These are phyloP conservation scores for Carapus acus DNA, from an alignment of 2,797 vertebrate species.

Conservation along the genomic window DNA sequence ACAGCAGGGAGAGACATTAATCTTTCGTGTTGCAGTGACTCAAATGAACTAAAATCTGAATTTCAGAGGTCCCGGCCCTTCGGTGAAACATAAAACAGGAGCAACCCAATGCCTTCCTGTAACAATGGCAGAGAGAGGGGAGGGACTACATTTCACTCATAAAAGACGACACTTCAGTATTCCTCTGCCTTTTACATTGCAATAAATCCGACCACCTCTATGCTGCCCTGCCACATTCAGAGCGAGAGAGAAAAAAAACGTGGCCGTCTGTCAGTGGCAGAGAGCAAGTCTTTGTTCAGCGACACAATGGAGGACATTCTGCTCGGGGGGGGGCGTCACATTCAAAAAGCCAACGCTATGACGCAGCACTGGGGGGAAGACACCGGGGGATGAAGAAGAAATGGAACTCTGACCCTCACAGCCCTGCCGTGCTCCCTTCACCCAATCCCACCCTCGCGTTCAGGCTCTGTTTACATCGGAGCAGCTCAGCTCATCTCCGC, in stretches of 20 bases:
- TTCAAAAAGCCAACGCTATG: constrained; percentile 58
- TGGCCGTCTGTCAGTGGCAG: constrained; percentile 59
- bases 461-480: constrained; percentile 51
- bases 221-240: constrained; percentile 42
- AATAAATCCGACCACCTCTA: constrained; percentile 17
- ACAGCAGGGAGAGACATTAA: constrained; percentile 3
- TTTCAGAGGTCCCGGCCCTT: constrained; percentile 34
- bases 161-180: constrained; percentile 37
- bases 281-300: constrained; percentile 69
- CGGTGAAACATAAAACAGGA: constrained; percentile 38
- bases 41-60: constrained; percentile 22
- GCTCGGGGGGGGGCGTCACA: constrained; percentile 64
- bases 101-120: constrained; percentile 19
- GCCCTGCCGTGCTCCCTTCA: constrained; percentile 51
- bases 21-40: constrained; percentile 15
- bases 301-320: constrained; percentile 75
- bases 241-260: constrained; percentile 53
- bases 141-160: constrained; percentile 27
- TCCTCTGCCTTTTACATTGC: constrained; percentile 32
- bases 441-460: constrained; percentile 39
- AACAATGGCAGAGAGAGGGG: constrained; percentile 25
- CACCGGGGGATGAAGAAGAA: constrained; percentile 53
- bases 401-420: constrained; percentile 47
- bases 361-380: constrained; percentile 51
- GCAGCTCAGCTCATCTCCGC: constrained; percentile 43